phyloP scores from a whole-genome alignment of 2,888 invertebrate genomes.

The Himalopsyche japonica region DNA sequence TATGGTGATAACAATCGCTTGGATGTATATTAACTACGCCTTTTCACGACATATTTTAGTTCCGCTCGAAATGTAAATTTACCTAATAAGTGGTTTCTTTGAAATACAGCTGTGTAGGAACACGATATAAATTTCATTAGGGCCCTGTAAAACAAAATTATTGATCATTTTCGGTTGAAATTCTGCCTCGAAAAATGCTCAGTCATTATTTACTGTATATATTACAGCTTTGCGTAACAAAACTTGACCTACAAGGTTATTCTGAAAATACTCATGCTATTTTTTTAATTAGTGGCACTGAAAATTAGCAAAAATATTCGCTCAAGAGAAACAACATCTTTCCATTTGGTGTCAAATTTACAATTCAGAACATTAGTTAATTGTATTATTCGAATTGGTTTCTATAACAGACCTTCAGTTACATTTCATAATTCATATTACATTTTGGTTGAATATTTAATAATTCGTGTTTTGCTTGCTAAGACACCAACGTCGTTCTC shows the following conservation, averaged over 20 bases:
- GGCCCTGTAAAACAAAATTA: not conserved
- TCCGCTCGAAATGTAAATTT: not conserved
- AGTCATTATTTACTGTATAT: not conserved
- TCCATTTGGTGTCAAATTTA: not conserved
- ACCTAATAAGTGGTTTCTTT: not conserved
- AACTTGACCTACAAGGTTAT: not conserved
- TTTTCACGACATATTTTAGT: not conserved
- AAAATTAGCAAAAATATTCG: not conserved
- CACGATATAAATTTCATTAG: not conserved
- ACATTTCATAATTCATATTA: too few species aligned
- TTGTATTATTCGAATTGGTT: too few species aligned
- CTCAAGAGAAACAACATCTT: not conserved
- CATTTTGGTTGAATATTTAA: too few species aligned
- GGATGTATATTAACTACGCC: not conserved
- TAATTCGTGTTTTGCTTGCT: too few species aligned
- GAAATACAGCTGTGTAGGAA: not conserved
- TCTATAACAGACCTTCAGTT: too few species aligned
- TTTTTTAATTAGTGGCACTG: not conserved
- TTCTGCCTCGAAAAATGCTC: not conserved
- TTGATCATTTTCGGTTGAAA: not conserved
- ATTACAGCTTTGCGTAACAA: not conserved
- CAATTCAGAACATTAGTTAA: too few species aligned
- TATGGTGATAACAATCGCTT: not conserved
- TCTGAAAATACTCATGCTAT: not conserved
- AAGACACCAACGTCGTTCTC: too few species aligned